These are phyloP conservation scores for Brachionus calyciflorus DNA, from an alignment of 1,140 invertebrate species.

Conservation along the genomic window DNA sequence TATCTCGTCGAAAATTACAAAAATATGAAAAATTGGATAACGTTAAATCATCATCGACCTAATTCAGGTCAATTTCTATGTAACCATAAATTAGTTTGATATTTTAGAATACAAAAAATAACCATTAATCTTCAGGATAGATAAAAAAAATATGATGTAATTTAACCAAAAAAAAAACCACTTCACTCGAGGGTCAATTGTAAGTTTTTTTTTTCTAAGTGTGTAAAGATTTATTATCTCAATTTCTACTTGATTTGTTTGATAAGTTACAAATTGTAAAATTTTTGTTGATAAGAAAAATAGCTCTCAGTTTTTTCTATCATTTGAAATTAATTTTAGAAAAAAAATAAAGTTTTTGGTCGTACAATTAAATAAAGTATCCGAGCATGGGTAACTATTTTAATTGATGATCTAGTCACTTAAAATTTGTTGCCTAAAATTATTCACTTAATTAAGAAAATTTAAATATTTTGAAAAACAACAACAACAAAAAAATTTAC, in stretches of 20 bases:
- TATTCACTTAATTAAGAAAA: too few relatives aligned
- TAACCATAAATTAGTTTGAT: slow-evolving; percentile 37
- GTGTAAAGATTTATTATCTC: neutral
- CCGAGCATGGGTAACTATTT: too few relatives aligned
- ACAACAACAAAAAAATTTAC: too few relatives aligned
- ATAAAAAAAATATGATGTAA: slow-evolving; percentile 38
- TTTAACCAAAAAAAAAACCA: neutral
- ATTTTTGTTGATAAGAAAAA: too few relatives aligned
- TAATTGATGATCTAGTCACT: too few relatives aligned
- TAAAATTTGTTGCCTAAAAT: too few relatives aligned
- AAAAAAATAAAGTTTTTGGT: too few relatives aligned
- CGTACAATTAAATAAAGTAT: too few relatives aligned
- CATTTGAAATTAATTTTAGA: too few relatives aligned
- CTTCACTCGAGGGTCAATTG: slow-evolving; percentile 27
- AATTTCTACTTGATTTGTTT: neutral
- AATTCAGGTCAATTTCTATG: slow-evolving; percentile 20
- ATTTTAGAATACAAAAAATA: slow-evolving; percentile 33
- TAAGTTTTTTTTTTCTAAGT: neutral
- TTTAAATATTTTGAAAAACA: too few relatives aligned
- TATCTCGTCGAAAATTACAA: neutral
- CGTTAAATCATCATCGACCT: slow-evolving; percentile 25
- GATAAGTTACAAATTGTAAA: slow-evolving; percentile 21
- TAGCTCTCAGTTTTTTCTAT: too few relatives aligned
- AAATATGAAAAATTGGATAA: slow-evolving; percentile 29
- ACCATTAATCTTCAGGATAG: slow-evolving; percentile 1